Conservation (phyloP, 2,113 vertebrate genomes). For the Calyptomena viridis region DNA sequence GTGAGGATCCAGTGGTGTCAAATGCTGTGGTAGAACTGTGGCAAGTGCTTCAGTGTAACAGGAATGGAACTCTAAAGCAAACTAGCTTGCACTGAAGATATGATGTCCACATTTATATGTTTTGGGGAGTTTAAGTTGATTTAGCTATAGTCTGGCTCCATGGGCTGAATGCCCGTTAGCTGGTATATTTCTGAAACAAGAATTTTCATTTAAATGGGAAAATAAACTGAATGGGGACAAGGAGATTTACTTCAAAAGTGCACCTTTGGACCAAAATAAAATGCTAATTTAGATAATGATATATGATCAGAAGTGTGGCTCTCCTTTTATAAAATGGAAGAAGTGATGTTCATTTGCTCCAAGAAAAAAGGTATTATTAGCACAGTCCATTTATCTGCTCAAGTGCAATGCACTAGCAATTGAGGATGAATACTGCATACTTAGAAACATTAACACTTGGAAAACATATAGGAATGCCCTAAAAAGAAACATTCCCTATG, state of each 20-base stretch:
- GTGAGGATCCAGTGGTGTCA: not conserved
- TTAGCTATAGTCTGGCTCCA: not conserved
- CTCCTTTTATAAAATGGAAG: not conserved
- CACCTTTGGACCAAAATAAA: not conserved
- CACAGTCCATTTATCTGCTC: not conserved
- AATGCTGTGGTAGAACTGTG: not conserved
- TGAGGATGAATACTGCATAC: not conserved
- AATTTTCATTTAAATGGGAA: not conserved
- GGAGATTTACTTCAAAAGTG: not conserved
- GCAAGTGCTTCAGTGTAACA: not conserved
- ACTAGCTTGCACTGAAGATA: not conserved
- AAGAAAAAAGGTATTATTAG: not conserved
- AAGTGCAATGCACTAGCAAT: not conserved
- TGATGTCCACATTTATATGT: not conserved
- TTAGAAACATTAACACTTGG: conserved; percentile 36
- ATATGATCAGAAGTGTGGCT: not conserved
- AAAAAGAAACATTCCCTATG: conserved; percentile 47
- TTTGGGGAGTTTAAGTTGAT: not conserved
- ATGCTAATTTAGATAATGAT: not conserved
- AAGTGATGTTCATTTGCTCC: not conserved
- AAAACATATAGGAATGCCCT: conserved; percentile 28
- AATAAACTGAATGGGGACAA: not conserved
- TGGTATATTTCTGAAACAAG: not conserved
- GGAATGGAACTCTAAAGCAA: not conserved
- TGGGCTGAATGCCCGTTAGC: not conserved